Evolutionary conservation across 37 sponge, comb jelly and placozoan genomes (phyloP), one percentile per base, ranked within the genome.

Genomic region (Aphrocallistes beatrix): DNA sequence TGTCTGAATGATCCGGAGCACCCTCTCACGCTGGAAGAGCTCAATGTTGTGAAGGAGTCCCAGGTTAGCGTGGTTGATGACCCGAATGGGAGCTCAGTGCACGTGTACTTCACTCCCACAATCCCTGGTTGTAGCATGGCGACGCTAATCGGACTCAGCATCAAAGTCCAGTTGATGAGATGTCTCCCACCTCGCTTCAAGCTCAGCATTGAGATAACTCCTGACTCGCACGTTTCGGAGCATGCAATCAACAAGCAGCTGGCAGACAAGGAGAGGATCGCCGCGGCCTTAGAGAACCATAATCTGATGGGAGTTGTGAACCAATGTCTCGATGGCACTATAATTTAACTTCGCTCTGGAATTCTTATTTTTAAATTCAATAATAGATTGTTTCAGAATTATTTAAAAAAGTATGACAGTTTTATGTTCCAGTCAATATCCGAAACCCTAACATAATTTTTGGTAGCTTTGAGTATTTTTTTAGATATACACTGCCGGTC

Each of bases 61-160:
- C 93, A 93, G 38, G 92, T 99, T 30, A 86, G 88, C 23, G 91
- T 94, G 32, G 83, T 85, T 39, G 92, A 99, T 85, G 39, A 51
- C 3, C 84, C 88, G 28, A 90, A 85, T 82, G 39, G 30, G 25
- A 87, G 92, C n/a, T 81, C 51, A 30, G 93, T 99, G 0, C 50
- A 81, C 51, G 75, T 60, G n/a, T 60, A 19, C 75, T 99, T 96
- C 90, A 99, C 99, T 1, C 99, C 99, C 0, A 99, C 99, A 36
- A 99, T 99, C 21, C 99, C 99, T 0, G 96, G 96, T 85, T 99
- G 99, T 85, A 99, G 99, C 85, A 99, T 99, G 99, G 99, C 99
- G 23, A 99, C 99, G 10, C 89, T 99, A 23, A 99, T 99, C 38
- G 99, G 99, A 32, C 88, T 99, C 1, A 92, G 93, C 13, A 89